Percentiles rank a stretch among this genome's conserved stretches.
phyloP scores from a whole-genome alignment of 2,797 vertebrate species.

The Lutjanus argentimaculatus region DNA sequence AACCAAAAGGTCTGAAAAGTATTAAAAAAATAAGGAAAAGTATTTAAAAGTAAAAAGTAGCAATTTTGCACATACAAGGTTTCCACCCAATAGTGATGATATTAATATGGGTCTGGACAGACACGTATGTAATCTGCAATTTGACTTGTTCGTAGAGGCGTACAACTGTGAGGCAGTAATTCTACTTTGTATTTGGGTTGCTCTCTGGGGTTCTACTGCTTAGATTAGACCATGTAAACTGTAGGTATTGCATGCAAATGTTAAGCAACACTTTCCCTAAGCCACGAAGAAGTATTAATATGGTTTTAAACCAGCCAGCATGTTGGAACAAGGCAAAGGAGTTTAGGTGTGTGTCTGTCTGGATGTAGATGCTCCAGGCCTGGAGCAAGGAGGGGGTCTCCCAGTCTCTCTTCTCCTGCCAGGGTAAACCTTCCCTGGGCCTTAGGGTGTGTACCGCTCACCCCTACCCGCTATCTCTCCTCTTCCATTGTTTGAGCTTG shows the following conservation, averaged over 20 bases:
- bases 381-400: slow-evolving; percentile 49
- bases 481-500: slow-evolving; percentile 66
- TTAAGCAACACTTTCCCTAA: slow-evolving; percentile 62
- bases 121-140: no score
- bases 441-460: slow-evolving; percentile 40
- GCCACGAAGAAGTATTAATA: slow-evolving; percentile 60
- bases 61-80: no score
- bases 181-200: neutral
- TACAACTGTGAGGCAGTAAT: no score
- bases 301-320: slow-evolving; percentile 55
- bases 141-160: no score
- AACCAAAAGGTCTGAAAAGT: no score
- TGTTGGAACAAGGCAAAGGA: slow-evolving; percentile 67
- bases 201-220: slow-evolving; percentile 37
- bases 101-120: no score
- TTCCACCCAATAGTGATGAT: no score
- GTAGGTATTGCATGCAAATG: slow-evolving; percentile 43
- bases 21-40: no score
- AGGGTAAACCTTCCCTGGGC: slow-evolving; percentile 70
- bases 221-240: slow-evolving; percentile 41
- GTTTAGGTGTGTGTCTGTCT: slow-evolving; percentile 71
- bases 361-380: slow-evolving; percentile 69
- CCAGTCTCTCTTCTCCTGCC: slow-evolving; percentile 74
- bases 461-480: slow-evolving; percentile 35
- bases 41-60: no score